Conservation (phyloP, 2,797 vertebrate genomes). For the Takifugu rubripes region DNA sequence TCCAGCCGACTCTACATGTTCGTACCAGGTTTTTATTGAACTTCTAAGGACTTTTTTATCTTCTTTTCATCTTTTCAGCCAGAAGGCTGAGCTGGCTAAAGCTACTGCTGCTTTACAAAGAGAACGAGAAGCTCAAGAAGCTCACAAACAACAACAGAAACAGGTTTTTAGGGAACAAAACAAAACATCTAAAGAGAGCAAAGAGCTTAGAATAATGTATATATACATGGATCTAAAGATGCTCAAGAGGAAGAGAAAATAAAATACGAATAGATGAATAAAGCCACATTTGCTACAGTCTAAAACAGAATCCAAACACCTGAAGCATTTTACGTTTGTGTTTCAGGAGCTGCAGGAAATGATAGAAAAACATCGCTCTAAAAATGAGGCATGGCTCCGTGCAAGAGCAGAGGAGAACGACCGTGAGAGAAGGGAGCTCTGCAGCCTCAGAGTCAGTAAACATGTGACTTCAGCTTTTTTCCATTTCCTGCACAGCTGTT, state of each 20-base stretch:
- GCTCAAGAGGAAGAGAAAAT: no score
- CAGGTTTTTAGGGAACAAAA: slow-evolving; percentile 46
- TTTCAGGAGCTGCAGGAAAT: slow-evolving; percentile 73
- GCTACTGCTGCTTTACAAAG: slow-evolving; percentile 54
- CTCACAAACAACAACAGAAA: slow-evolving; percentile 66
- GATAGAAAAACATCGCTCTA: slow-evolving; percentile 60
- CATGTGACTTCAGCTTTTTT: neutral
- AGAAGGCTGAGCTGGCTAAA: slow-evolving; percentile 64
- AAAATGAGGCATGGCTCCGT: slow-evolving; percentile 76
- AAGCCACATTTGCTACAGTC: no score
- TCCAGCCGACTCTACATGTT: neutral
- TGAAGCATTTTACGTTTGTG: neutral
- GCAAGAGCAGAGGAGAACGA: slow-evolving; percentile 74
- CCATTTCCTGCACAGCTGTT: neutral
- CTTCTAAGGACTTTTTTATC: neutral
- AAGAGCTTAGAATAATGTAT: no score
- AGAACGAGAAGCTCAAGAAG: slow-evolving; percentile 63
- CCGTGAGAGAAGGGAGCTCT: slow-evolving; percentile 67
- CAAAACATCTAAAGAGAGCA: neutral
- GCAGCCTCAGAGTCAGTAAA: slow-evolving; percentile 66
- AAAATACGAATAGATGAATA: no score
- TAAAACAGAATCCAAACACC: no score
- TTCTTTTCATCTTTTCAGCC: slow-evolving; percentile 37
- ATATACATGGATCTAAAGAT: no score
- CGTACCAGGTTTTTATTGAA: neutral